A percentile compares a stretch with the other conserved stretches of the same genome.
Conservation (phyloP, 2,888 invertebrate species). For the Anthoptus insignis region DNA sequence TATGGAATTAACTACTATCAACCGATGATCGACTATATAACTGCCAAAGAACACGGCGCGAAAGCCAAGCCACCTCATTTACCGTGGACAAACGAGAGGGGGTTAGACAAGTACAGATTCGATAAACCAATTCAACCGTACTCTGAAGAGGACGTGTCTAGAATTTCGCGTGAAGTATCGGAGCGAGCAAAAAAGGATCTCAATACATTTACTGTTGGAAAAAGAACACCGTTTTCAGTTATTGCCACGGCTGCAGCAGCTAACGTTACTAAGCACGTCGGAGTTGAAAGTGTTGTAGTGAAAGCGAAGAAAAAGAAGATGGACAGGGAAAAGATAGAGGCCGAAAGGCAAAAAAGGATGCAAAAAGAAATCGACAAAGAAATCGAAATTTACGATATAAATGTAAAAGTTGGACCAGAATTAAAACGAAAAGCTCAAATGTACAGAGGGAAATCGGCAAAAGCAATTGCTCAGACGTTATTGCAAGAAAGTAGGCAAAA, state of each 20-base stretch:
- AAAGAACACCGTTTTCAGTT: slow-evolving; percentile 88
- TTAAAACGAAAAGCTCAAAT: slow-evolving; percentile 84
- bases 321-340: slow-evolving; percentile 69
- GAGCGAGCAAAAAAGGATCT: slow-evolving; percentile 90
- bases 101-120: slow-evolving; percentile 89
- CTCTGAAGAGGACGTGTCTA: slow-evolving; percentile 89
- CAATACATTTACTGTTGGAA: slow-evolving; percentile 86
- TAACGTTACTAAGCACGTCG: slow-evolving; percentile 89
- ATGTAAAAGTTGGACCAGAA: slow-evolving; percentile 80
- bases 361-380: slow-evolving; percentile 76
- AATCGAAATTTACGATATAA: slow-evolving; percentile 72
- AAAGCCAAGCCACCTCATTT: slow-evolving; percentile 88
- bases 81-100: slow-evolving; percentile 91
- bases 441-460: slow-evolving; percentile 92
- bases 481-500: slow-evolving; percentile 87
- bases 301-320: slow-evolving; percentile 81
- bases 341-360: slow-evolving; percentile 78
- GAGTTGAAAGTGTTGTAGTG: slow-evolving; percentile 79
- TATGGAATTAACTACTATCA: slow-evolving; percentile 95
- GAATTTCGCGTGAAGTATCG: slow-evolving; percentile 89
- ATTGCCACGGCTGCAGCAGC: slow-evolving; percentile 88
- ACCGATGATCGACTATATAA: slow-evolving; percentile 95
- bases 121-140: slow-evolving; percentile 89
- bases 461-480: slow-evolving; percentile 90
- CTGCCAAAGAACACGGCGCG: slow-evolving; percentile 87